phyloP scores from a whole-genome alignment of 2,113 vertebrate species.

The Thryonomys swinderianus region DNA sequence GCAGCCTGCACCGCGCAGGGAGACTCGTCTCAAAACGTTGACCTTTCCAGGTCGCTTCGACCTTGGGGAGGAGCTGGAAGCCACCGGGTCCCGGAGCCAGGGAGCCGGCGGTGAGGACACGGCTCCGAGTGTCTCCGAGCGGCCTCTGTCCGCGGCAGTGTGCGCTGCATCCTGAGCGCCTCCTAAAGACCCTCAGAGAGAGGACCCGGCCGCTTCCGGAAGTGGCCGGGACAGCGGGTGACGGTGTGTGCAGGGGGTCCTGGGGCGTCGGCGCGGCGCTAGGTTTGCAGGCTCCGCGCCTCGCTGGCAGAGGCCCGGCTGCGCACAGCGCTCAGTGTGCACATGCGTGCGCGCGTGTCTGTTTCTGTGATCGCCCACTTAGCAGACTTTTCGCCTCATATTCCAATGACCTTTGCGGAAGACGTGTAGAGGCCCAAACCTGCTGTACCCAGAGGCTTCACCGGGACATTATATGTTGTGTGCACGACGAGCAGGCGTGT shows the following conservation, averaged over 20 bases:
- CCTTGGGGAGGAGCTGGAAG: not conserved
- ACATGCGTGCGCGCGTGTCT: no score
- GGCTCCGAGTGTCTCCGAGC: not conserved
- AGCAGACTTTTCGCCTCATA: no score
- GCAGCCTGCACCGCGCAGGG: not conserved
- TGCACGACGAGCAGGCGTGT: not conserved
- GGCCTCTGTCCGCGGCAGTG: not conserved
- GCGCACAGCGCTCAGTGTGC: no score
- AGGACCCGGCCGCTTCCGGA: not conserved
- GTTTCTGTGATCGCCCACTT: no score
- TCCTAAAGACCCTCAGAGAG: not conserved
- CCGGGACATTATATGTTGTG: not conserved
- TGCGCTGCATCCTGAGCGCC: not conserved
- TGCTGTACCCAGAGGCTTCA: not conserved
- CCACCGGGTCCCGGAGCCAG: not conserved
- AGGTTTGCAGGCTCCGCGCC: no score
- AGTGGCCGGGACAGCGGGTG: not conserved
- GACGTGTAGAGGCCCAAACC: not conserved
- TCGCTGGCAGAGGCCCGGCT: no score
- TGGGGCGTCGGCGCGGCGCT: no score
- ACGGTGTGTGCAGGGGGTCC: no score
- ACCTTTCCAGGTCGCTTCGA: not conserved
- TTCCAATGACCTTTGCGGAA: not conserved
- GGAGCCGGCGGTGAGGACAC: not conserved
- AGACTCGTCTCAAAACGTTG: not conserved